Base-by-base conservation (phyloP, 2,113 vertebrate genomes). In the Leptodactylus fuscus region DNA sequence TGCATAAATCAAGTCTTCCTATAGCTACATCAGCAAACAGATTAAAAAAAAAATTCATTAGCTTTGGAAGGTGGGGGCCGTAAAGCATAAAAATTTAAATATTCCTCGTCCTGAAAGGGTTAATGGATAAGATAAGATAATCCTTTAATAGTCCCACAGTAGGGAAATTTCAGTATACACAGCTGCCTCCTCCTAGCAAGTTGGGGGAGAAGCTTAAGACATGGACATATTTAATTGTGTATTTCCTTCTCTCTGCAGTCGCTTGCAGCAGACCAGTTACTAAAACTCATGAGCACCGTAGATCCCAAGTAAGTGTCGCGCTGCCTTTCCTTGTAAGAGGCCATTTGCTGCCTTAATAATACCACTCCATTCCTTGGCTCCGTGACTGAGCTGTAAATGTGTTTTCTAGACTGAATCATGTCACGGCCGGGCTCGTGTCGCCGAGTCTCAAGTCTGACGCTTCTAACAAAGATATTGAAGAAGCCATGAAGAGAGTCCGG, bases 401-500 rank as follows among this genome's bases (percentile, higher is more conserved):
- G 18, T 89, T 0, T 87, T 93, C 53, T 91, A 99, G 98, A 91
- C 90, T 99, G 91, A 98, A 98, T 92, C 97, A 97, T 27, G 94
- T 99, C 87, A 96, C 97, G 69, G 96, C 96, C 24, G 97, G 97
- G 60, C 93, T 99, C 5, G 91, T 98, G 87, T 97, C 95, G 76
- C 95, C 96, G 15, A 97, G 95, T 84, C 90, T 99, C 89, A 99
- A 99, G 88, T 95, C 94, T 1, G 98, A 99, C 75, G 94, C 96
- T 49, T 96, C 97, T 81, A 99, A 96, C 90, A 99, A 99, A 92
- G 98, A 99, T 91, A 99, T 99, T 32, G 98, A 99, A 92, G 98
- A 99, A 89, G 97, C 98, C 20, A 99, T 99, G 98, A 99, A 99
- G 90, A 94, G 97, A 91, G 98, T 99, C 67, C 90, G 97, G 87